Percentiles rank a stretch among this genome's conserved stretches.
These are phyloP conservation scores for Polyploca ridens DNA, from an alignment of 2,888 invertebrate species.

Conservation along the genomic window DNA sequence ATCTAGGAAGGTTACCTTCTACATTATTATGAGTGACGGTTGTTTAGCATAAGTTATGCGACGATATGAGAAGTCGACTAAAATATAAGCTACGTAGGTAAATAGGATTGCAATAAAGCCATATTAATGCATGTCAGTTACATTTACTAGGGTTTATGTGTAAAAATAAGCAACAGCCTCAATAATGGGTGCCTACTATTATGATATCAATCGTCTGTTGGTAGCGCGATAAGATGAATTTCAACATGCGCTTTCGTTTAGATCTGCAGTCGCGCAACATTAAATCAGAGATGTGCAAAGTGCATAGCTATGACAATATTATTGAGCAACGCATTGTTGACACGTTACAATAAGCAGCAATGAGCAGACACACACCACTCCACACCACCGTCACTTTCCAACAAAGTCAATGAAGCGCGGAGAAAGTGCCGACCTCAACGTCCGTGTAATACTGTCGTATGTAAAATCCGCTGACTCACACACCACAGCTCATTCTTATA, in stretches of 20 bases:
- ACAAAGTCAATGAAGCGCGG: constrained; percentile 81
- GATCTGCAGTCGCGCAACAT: background rate
- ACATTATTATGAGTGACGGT: too few species aligned
- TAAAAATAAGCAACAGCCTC: background rate
- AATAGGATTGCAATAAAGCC: too few species aligned
- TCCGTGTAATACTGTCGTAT: constrained; percentile 67
- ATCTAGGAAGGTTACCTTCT: too few species aligned
- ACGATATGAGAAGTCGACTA: too few species aligned
- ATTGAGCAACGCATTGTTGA: constrained; percentile 48
- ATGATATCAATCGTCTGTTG: background rate
- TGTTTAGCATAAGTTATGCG: too few species aligned
- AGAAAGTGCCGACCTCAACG: constrained; percentile 80
- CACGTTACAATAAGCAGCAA: constrained; percentile 47
- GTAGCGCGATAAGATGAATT: constrained; percentile 14
- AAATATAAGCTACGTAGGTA: too few species aligned
- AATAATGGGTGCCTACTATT: background rate
- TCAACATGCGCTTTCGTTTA: constrained; percentile 2
- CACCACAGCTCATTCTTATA: constrained; percentile 35
- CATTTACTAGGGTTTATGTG: too few species aligned
- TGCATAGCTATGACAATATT: constrained; percentile 38
- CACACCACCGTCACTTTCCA: constrained; percentile 79
- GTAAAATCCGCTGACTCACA: constrained; percentile 78
- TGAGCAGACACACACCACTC: constrained; percentile 44
- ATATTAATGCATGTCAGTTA: too few species aligned
- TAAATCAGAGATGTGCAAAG: constrained; percentile 13